These are phyloP conservation scores for Callosobruchus maculatus DNA, from an alignment of 2,888 invertebrate species.

Conservation along the genomic window DNA sequence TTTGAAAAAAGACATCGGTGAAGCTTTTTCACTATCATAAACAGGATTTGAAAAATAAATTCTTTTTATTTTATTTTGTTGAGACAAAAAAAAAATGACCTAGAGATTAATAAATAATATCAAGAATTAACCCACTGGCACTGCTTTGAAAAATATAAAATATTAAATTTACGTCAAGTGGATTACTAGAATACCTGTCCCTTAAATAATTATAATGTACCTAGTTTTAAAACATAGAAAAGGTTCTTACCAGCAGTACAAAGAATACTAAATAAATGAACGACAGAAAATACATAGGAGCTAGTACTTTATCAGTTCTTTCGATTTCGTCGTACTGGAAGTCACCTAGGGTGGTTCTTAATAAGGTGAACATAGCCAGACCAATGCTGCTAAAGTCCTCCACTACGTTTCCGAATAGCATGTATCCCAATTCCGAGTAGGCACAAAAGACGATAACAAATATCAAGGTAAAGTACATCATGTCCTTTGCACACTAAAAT, in stretches of 20 bases:
- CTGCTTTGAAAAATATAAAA: too few species aligned
- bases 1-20: too few species aligned
- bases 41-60: too few species aligned
- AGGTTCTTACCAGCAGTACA: conserved; percentile 62
- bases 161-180: too few species aligned
- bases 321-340: conserved; percentile 69
- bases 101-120: too few species aligned
- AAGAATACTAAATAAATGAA: conserved; percentile 78
- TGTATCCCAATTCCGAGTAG: conserved; percentile 69
- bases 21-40: too few species aligned
- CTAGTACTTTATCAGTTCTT: conserved; percentile 62
- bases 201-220: too few species aligned
- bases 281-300: conserved; percentile 70
- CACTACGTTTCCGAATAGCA: conserved; percentile 66
- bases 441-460: conserved; percentile 75
- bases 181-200: too few species aligned
- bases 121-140: too few species aligned
- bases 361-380: conserved; percentile 62
- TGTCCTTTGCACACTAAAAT: conserved; percentile 63
- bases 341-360: conserved; percentile 73
- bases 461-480: conserved; percentile 71
- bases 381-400: conserved; percentile 51
- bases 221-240: too few species aligned
- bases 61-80: too few species aligned
- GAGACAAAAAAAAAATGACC: too few species aligned